Evolutionary conservation across 2,797 vertebrate species (phyloP).

Genomic region (Cirrhinus mrigala): DNA sequence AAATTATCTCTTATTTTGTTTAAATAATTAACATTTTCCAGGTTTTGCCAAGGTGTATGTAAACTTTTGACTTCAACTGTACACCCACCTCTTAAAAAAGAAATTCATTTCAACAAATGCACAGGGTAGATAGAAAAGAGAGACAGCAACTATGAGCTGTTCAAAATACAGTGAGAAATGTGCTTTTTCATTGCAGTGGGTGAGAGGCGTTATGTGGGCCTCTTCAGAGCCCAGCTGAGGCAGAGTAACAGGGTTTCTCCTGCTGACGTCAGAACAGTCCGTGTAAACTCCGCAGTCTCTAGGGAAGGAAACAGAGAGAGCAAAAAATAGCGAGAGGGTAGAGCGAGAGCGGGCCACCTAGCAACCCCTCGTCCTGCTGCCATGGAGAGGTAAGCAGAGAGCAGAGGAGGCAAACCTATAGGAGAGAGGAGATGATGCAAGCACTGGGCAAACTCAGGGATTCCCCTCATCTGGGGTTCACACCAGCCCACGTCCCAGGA

Average conservation of each 20-base stretch:
- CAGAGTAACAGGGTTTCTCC: slow-evolving; percentile 59
- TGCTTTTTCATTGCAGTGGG: slow-evolving; percentile 28
- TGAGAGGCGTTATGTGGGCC: slow-evolving; percentile 6
- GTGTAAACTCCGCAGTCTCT: slow-evolving; percentile 45
- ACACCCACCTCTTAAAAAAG: neutral
- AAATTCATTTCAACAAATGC: neutral
- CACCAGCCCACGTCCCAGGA: slow-evolving; percentile 50
- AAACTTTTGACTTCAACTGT: too few species aligned
- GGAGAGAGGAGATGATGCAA: slow-evolving; percentile 51
- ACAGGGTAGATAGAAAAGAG: neutral
- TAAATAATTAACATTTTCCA: too few species aligned
- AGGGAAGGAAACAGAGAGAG: slow-evolving; percentile 21
- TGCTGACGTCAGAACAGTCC: slow-evolving; percentile 53
- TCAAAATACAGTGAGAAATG: neutral
- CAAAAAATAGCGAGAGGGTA: slow-evolving; percentile 7
- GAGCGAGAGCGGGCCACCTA: slow-evolving; percentile 12
- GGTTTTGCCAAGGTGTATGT: too few species aligned
- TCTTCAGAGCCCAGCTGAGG: slow-evolving; percentile 17
- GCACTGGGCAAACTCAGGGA: slow-evolving; percentile 56
- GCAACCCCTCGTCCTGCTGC: slow-evolving; percentile 27
- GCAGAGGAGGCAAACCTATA: neutral
- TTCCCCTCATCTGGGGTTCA: slow-evolving; percentile 55
- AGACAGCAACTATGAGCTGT: neutral
- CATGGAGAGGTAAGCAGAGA: slow-evolving; percentile 26
- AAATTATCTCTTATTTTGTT: too few species aligned